Conservation (phyloP, 2,113 vertebrate species). For the Actenoides lindsayi region DNA sequence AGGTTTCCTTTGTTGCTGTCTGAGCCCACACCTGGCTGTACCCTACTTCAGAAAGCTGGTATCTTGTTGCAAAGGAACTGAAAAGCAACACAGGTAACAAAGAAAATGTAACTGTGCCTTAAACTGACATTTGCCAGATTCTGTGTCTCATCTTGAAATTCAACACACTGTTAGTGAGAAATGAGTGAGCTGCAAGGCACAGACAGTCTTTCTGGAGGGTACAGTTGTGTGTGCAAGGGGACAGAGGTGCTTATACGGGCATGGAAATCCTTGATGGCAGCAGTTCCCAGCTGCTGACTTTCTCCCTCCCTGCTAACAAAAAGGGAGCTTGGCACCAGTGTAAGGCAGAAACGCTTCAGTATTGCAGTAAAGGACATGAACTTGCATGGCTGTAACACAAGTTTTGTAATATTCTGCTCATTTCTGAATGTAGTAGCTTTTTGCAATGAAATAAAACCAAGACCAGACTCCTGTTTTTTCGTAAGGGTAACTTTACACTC, state of each 20-base stretch:
- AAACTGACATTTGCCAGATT: not conserved
- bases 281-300: not conserved
- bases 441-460: not conserved
- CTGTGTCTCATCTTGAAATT: not conserved
- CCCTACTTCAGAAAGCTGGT: not conserved
- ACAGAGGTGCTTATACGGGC: accelerated
- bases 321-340: not conserved
- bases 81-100: not conserved
- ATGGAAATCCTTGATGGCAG: not conserved
- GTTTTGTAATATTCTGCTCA: not conserved
- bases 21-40: not conserved
- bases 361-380: not conserved
- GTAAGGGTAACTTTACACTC: not conserved
- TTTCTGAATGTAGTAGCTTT: not conserved
- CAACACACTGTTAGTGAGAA: not conserved
- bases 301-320: not conserved
- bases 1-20: not conserved
- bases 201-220: not conserved
- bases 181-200: not conserved
- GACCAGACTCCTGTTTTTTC: not conserved
- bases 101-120: not conserved
- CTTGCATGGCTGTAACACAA: not conserved
- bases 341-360: accelerated
- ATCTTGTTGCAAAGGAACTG: not conserved
- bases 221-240: not conserved